Conservation (phyloP, 2,113 vertebrate genomes). For the Oreotrochilus melanogaster region DNA sequence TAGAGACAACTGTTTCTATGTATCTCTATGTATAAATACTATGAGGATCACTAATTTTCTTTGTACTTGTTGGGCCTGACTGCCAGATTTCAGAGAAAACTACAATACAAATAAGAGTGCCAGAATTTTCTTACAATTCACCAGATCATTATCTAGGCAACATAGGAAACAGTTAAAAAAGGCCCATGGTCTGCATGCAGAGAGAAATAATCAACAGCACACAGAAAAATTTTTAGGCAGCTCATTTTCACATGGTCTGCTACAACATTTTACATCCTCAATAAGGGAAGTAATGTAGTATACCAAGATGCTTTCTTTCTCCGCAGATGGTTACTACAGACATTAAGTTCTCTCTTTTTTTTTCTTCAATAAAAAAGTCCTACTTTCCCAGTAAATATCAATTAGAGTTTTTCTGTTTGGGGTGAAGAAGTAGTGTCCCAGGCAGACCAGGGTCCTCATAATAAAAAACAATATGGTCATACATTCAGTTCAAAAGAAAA, state of each 20-base stretch:
- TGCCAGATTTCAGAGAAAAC: rapidly evolving
- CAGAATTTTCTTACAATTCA: background rate
- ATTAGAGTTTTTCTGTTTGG: background rate
- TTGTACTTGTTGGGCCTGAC: background rate
- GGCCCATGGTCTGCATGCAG: background rate
- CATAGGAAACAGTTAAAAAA: background rate
- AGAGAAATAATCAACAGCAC: background rate
- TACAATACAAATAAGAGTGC: rapidly evolving
- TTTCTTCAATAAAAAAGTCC: background rate
- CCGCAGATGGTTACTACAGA: background rate
- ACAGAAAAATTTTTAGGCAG: background rate
- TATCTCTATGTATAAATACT: background rate
- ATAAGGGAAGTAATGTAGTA: background rate
- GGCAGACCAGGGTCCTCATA: background rate
- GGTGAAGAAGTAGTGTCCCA: background rate
- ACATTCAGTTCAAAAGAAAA: background rate
- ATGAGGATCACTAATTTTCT: background rate
- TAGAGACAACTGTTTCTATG: background rate
- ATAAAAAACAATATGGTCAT: background rate
- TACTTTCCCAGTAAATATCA: background rate
- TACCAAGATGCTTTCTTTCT: background rate
- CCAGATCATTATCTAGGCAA: background rate
- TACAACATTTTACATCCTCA: background rate
- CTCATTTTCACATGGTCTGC: background rate
- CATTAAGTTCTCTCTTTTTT: background rate